Evolutionary conservation across 2,888 invertebrate genomes (phyloP).

Genomic region (Leptinotarsa tumamoca): DNA sequence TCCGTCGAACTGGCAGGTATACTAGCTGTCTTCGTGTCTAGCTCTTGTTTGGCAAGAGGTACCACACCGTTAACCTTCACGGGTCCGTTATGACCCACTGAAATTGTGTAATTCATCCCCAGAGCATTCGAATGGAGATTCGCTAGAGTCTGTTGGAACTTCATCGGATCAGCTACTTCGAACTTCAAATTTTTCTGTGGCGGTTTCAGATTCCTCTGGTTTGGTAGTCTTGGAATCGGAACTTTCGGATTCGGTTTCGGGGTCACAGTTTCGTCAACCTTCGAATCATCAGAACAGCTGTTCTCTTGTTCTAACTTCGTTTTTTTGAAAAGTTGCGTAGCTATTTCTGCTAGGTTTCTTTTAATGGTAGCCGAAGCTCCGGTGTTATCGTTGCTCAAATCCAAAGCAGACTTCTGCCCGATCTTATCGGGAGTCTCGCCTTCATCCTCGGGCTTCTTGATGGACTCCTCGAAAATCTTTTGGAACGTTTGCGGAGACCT

Average conservation of each 20-base stretch:
- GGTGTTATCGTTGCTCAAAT: conserved; percentile 41
- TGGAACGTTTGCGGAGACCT: conserved; percentile 61
- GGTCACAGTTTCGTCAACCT: conserved; percentile 38
- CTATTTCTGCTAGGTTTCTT: conserved; percentile 61
- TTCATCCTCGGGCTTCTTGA: conserved; percentile 54
- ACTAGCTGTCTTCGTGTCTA: conserved; percentile 32
- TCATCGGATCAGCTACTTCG: conserved; percentile 32
- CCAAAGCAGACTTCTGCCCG: conserved; percentile 40
- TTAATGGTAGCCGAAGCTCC: conserved; percentile 45
- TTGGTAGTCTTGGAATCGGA: conserved; percentile 57
- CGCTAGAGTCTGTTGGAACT: conserved; percentile 49
- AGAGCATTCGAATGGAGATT: conserved; percentile 62
- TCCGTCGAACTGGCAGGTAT: conserved; percentile 39
- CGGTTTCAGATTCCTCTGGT: conserved; percentile 49
- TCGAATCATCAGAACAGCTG: conserved; percentile 29
- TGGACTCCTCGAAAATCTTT: conserved; percentile 65
- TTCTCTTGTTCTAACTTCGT: conserved; percentile 57
- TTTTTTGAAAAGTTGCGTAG: conserved; percentile 62
- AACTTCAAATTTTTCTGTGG: conserved; percentile 33
- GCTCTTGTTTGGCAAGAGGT: conserved; percentile 42
- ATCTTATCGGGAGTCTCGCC: conserved; percentile 33
- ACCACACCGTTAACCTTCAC: conserved; percentile 47
- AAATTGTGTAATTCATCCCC: conserved; percentile 64
- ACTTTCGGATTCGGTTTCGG: conserved; percentile 51
- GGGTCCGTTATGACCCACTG: conserved; percentile 50